Base-by-base conservation (phyloP, 2,797 vertebrate species). In the Cuniculus paca region DNA sequence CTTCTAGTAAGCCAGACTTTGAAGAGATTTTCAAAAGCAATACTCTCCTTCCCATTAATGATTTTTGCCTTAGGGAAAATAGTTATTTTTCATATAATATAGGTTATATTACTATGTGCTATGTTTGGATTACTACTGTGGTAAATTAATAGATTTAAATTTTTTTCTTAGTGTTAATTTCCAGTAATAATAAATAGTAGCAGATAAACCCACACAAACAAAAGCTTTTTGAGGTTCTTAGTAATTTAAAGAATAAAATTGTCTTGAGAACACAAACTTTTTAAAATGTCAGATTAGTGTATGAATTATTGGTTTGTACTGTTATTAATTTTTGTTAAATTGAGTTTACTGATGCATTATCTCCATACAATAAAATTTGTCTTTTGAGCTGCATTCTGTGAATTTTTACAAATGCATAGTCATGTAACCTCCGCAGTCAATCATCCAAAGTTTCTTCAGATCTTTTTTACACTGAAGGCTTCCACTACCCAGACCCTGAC, bases 1-100 rank as follows among this genome's bases (percentile, higher is more conserved):
- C 75, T 77, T 77, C 45, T 31, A 77, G 50, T 31, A 77, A 50
- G 45, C 14, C 63, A 65, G 63, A 65, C 63, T 16, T n/a, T 65
- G 31, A 65, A n/a, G 26, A 65, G 63, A 65, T 65, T n/a, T 65
- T 65, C 63, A 65, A 87, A 87, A 60, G 8, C 7, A 87, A 93
- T 36, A 9, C 26, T 60, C 58, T 28, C 72, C 83, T 86, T 79
- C 45, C 19, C 36, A 54, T 12, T 74, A 45, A 45, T 28, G 45
- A 17, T 50, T 34, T 28, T 58, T 7, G 50, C 36, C n/a, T 54
- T n/a, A 13, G 9, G 60, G 52, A 81, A 65, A 31, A 81, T 48
- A 50, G 24, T 60, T 88, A 72, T 52, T 88, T 93, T 72, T 52
- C 90, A 88, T 48, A 74, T 52, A 81, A 81, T 61, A 88, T 85